Evolutionary conservation across 1,140 invertebrate genomes (phyloP), one percentile per base, ranked within the genome.

Genomic region (Liolophura sinensis): DNA sequence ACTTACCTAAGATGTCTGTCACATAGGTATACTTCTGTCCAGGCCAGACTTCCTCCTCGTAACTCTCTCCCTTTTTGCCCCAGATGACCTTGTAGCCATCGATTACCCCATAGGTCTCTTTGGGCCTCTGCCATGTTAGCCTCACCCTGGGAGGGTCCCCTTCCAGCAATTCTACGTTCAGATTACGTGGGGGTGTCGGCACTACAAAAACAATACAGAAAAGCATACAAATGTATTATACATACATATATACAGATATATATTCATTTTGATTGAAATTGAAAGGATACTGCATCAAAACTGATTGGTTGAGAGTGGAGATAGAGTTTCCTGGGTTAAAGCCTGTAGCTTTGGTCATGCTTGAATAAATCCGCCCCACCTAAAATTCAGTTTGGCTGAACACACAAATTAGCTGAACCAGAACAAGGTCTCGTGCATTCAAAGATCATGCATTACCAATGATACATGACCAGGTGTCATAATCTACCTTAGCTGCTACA

Each of bases 111-210:
- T 95, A 95, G 0, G 93, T 94, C 82, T 93, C 89, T 0, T 88
- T 88, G 0, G 96, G 96, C 71, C 89, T 89, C 14, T 88, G 89
- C 96, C 96, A 99, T 78, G 95, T 92, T 22, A 97, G 86, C 83
- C 96, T 92, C 55, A 98, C 91, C 12, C 93, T 89, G 50, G 91
- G 91, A 0, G 93, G 92, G 69, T 95, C 92, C 68, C 92, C 88
- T 78, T 92, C 67, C 12, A 74, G 64, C 11, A 85, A 68, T 24
- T 77, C 75, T 9, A 81, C 70, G 46, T 72, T 56, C 20, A 84
- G 69, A 51, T 78, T 75, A 15, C 76, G 67, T 18, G 84, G 84
- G 57, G 69, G 68, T 24, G 76, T 73, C 18, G 84, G 81, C 27
- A 85, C 82, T 85, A 90, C 68, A 93, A 86, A 47, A 93, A 69